Conservation (phyloP, 2,113 vertebrate genomes). For the Oncorhynchus gorbuscha region DNA sequence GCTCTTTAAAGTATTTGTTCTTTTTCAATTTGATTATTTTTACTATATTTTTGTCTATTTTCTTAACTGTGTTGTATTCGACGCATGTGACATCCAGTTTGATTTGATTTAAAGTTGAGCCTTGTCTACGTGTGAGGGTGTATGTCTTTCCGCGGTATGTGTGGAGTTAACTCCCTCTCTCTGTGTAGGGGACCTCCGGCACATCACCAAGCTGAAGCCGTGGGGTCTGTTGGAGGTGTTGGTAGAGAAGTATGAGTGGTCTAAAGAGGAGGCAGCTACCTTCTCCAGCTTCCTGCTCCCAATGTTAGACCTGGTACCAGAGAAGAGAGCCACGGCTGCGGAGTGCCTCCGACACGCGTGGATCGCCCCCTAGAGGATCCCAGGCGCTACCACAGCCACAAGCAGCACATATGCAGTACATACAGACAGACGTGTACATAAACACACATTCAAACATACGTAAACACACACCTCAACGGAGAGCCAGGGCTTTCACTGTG, state of each 20-base stretch:
- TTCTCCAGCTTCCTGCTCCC: conserved; percentile 94
- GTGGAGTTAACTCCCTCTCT: background rate
- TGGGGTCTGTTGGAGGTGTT: conserved; percentile 94
- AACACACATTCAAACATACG: background rate
- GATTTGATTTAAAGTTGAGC: too few species aligned
- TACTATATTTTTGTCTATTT: too few species aligned
- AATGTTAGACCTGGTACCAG: conserved; percentile 93
- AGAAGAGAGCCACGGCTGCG: conserved; percentile 90
- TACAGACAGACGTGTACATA: conserved; percentile 1
- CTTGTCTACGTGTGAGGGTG: background rate
- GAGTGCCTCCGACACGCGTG: conserved; percentile 93
- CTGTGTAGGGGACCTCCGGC: conserved; percentile 87
- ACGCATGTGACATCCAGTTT: too few species aligned
- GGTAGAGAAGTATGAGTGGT: conserved; percentile 95
- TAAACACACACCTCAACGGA: conserved; percentile 7
- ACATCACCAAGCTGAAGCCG: conserved; percentile 97
- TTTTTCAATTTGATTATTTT: too few species aligned
- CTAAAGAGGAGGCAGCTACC: conserved; percentile 85
- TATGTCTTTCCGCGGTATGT: background rate
- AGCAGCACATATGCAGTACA: background rate
- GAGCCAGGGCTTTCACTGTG: conserved; percentile 30
- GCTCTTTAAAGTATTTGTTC: too few species aligned
- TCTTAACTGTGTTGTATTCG: too few species aligned
- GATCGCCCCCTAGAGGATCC: conserved; percentile 79
- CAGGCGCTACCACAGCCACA: background rate